Conservation (phyloP, 1,140 invertebrate genomes). For the Drosophila suzukii region DNA sequence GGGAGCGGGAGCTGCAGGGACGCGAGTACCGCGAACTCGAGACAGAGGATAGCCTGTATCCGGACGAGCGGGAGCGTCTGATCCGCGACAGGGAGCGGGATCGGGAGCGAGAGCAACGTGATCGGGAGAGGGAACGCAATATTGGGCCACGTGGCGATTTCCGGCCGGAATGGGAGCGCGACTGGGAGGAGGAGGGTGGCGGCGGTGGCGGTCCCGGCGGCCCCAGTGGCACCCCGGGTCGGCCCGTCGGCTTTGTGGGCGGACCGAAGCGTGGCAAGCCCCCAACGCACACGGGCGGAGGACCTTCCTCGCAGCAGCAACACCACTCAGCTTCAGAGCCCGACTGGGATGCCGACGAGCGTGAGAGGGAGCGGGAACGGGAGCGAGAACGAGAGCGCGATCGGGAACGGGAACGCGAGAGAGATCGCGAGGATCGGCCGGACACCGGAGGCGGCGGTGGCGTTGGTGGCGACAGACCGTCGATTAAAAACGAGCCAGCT, state of each 20-base stretch:
- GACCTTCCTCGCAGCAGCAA: slow-evolving; percentile 37
- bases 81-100: slow-evolving; percentile 52
- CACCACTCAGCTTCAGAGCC: slow-evolving; percentile 75
- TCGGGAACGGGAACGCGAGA: slow-evolving; percentile 65
- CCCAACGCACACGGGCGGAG: slow-evolving; percentile 21
- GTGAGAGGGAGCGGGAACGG: slow-evolving; percentile 47
- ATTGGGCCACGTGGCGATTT: slow-evolving; percentile 59
- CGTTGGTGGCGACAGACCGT: slow-evolving; percentile 3
- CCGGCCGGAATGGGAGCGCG: slow-evolving; percentile 74
- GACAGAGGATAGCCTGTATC: slow-evolving; percentile 63
- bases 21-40: slow-evolving; percentile 77
- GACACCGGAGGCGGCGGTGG: slow-evolving; percentile 16
- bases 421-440: slow-evolving; percentile 36
- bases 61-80: slow-evolving; percentile 63
- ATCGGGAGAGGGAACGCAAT: slow-evolving; percentile 62
- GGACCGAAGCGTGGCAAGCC: slow-evolving; percentile 69
- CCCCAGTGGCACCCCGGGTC: slow-evolving; percentile 34
- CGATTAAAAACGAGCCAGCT: slow-evolving; percentile 61
- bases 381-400: slow-evolving; percentile 22
- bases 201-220: slow-evolving; percentile 41
- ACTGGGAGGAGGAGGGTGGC: slow-evolving; percentile 68
- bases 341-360: slow-evolving; percentile 80
- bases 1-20: slow-evolving; percentile 55
- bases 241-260: slow-evolving; percentile 67
- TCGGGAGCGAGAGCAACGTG: slow-evolving; percentile 40